Conservation (phyloP, 2,113 vertebrate genomes). For the Euleptes europaea region DNA sequence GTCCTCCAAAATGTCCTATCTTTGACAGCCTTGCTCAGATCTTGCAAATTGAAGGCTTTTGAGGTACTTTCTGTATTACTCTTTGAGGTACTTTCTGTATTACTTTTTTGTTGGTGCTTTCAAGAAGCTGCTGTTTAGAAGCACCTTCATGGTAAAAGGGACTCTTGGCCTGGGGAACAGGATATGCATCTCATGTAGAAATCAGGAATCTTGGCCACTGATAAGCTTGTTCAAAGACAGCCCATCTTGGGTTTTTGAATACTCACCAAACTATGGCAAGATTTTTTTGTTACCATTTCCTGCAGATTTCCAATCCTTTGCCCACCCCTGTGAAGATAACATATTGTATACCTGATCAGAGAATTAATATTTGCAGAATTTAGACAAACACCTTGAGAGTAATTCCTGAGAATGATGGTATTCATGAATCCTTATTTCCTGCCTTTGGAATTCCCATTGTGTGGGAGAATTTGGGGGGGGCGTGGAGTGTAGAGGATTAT, state of each 20-base stretch:
- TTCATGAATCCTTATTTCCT: background rate
- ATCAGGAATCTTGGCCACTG: background rate
- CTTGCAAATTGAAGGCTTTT: too few relatives aligned
- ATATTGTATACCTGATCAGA: background rate
- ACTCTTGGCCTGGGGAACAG: background rate
- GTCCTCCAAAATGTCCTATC: too few relatives aligned
- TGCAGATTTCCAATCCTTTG: background rate
- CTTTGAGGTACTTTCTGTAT: background rate
- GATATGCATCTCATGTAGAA: background rate
- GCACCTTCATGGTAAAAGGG: background rate
- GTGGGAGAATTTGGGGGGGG: too few relatives aligned
- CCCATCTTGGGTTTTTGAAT: background rate
- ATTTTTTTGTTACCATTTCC: background rate
- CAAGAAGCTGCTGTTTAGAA: background rate
- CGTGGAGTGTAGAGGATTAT: too few relatives aligned
- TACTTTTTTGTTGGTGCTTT: background rate
- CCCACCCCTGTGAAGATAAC: background rate
- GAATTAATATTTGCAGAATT: too few relatives aligned
- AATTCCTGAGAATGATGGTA: background rate
- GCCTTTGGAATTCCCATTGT: too few relatives aligned
- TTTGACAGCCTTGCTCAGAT: too few relatives aligned
- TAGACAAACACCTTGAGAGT: background rate
- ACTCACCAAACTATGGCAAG: background rate
- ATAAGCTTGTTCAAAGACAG: background rate
- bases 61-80: too few relatives aligned